A percentile compares a stretch with the other conserved stretches of the same genome.
phyloP scores from a whole-genome alignment of 1,140 invertebrate species.

The Drosophila ercepeae region DNA sequence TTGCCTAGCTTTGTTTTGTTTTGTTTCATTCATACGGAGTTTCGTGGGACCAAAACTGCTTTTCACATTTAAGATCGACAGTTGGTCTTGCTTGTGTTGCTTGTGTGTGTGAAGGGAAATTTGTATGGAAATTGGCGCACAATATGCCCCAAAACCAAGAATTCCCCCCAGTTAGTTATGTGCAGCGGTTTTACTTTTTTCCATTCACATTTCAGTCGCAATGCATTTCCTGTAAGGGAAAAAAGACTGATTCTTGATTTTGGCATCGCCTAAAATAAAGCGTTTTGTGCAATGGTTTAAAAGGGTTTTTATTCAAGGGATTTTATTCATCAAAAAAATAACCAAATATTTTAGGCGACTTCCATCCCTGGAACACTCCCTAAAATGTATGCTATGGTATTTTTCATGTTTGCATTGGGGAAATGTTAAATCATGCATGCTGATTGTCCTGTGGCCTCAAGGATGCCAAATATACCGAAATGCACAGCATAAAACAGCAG shows the following conservation, averaged over 20 bases:
- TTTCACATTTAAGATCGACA: conserved; percentile 59
- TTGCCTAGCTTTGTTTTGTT: conserved; percentile 43
- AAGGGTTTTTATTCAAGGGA: too few relatives aligned
- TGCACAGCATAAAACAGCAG: conserved; percentile 31
- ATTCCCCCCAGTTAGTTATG: conserved; percentile 57
- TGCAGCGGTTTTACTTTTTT: conserved; percentile 38
- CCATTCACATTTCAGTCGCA: conserved; percentile 24
- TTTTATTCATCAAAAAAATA: too few relatives aligned
- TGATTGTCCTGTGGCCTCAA: conserved; percentile 71
- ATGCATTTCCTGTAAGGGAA: conserved; percentile 17
- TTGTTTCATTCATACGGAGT: conserved; percentile 57
- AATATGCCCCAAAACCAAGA: conserved; percentile 64
- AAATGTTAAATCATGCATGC: conserved; percentile 79
- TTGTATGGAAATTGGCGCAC: conserved; percentile 78
- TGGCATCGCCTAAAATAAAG: background rate
- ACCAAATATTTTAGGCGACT: background rate
- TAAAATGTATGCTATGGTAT: conserved; percentile 38
- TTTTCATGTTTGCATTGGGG: conserved; percentile 46
- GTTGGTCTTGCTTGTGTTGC: conserved; percentile 21
- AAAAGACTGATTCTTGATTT: conserved; percentile 1
- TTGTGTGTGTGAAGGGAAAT: conserved; percentile 22
- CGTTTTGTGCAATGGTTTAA: background rate
- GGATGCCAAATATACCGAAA: conserved; percentile 33
- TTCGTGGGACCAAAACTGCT: conserved; percentile 39
- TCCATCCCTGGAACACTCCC: background rate